Percentiles rank a stretch among this genome's conserved stretches.
Conservation (phyloP, 1,140 invertebrate genomes). For the Musca domestica region DNA sequence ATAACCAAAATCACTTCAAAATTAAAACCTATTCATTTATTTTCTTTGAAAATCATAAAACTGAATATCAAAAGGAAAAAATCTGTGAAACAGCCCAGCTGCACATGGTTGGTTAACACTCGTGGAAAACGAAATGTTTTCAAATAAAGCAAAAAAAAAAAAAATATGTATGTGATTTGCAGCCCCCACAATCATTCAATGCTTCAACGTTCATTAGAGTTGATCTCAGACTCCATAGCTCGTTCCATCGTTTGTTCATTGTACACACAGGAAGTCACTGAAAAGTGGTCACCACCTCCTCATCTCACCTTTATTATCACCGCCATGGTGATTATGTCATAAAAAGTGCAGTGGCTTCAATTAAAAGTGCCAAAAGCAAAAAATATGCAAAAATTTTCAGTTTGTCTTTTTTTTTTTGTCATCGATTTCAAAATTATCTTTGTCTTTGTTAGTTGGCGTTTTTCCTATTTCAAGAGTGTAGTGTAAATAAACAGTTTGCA, state of each 20-base stretch:
- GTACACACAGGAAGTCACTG: too few relatives aligned
- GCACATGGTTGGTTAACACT: not conserved
- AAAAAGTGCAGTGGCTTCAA: constrained; percentile 10
- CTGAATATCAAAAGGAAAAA: not conserved
- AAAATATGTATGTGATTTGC: not conserved
- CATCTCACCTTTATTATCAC: too few relatives aligned
- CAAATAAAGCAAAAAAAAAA: too few relatives aligned
- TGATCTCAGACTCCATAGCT: too few relatives aligned
- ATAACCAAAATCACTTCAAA: not conserved
- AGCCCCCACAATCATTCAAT: constrained; percentile 3
- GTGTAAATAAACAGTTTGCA: too few relatives aligned
- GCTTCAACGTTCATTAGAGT: too few relatives aligned
- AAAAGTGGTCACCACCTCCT: too few relatives aligned
- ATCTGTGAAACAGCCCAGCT: not conserved
- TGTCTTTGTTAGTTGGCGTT: too few relatives aligned
- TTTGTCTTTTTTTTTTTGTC: too few relatives aligned
- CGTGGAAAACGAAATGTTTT: not conserved
- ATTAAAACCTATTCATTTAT: constrained; percentile 5
- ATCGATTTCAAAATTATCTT: too few relatives aligned
- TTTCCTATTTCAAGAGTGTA: too few relatives aligned
- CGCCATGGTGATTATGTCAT: constrained; percentile 5
- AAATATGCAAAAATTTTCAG: not conserved
- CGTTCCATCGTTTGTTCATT: too few relatives aligned
- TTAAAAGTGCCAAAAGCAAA: constrained; percentile 13
- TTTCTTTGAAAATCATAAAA: not conserved